These are phyloP conservation scores for Platynereis dumerilii DNA, from an alignment of 2,888 invertebrate genomes.

Conservation along the genomic window DNA sequence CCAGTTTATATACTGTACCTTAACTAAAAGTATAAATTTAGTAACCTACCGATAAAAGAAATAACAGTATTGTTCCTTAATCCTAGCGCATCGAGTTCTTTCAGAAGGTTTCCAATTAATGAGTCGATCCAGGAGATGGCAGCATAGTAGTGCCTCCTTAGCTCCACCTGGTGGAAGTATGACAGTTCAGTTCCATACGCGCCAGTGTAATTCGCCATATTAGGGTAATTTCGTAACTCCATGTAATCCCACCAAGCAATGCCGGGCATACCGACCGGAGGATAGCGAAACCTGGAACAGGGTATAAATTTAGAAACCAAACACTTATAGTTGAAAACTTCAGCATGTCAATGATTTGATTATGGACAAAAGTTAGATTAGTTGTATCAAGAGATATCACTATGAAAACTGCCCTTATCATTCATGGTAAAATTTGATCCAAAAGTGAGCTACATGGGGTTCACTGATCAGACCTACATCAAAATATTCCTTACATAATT, in stretches of 20 bases:
- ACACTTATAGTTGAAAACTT: too few relatives aligned
- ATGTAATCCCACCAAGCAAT: conserved; percentile 43
- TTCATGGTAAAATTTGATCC: too few relatives aligned
- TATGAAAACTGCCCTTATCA: too few relatives aligned
- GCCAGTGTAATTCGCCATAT: conserved; percentile 35
- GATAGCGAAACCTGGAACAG: conserved; percentile 27
- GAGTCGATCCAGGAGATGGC: conserved; percentile 28
- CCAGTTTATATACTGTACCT: too few relatives aligned
- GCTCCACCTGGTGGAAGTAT: conserved; percentile 8
- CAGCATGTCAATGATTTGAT: too few relatives aligned
- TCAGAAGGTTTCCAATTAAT: conserved; percentile 28
- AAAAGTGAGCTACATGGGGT: too few relatives aligned
- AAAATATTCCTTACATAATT: too few relatives aligned
- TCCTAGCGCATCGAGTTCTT: conserved; percentile 22
- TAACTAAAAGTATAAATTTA: too few relatives aligned
- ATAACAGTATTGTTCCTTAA: conserved; percentile 32
- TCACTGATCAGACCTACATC: too few relatives aligned
- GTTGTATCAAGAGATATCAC: too few relatives aligned
- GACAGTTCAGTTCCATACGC: conserved; percentile 27
- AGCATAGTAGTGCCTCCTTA: conserved; percentile 36
- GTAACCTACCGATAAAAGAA: conserved; percentile 24
- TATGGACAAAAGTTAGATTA: too few relatives aligned
- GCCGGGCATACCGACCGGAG: conserved; percentile 42
- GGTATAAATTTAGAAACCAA: too few relatives aligned
- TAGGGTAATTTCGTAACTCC: conserved; percentile 40